Percentiles rank a stretch among this genome's conserved stretches.
phyloP scores from a whole-genome alignment of 2,113 vertebrate genomes.

The Carassius auratus region DNA sequence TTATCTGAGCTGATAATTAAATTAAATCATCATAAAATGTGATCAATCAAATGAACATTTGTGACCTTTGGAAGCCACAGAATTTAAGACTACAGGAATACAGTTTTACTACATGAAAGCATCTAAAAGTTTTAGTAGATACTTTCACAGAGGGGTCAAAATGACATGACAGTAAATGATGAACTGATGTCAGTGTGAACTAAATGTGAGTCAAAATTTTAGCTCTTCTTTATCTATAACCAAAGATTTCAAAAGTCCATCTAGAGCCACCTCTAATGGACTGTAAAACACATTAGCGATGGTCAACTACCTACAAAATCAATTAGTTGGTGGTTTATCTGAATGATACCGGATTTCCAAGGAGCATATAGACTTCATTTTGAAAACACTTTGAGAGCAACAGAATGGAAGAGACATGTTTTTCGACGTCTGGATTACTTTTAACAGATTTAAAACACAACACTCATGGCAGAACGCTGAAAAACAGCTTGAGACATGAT shows the following conservation, averaged over 20 bases:
- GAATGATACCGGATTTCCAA: not conserved
- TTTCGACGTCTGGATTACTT: not conserved
- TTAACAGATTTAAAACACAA: not conserved
- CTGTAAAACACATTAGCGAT: not conserved
- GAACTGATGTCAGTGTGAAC: not conserved
- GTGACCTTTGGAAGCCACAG: not conserved
- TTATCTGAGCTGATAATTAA: not conserved
- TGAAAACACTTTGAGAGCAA: not conserved
- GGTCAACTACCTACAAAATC: not conserved
- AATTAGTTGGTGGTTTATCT: not conserved
- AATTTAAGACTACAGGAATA: not conserved
- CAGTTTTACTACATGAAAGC: not conserved
- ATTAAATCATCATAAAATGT: not conserved
- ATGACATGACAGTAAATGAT: not conserved
- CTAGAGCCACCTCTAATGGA: not conserved
- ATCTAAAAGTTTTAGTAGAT: too few species aligned
- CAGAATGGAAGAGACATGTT: not conserved
- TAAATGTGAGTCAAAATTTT: not conserved
- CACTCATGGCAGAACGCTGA: not conserved
- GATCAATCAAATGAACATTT: not conserved
- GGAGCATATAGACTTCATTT: not conserved
- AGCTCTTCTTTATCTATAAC: not conserved
- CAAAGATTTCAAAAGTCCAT: not conserved
- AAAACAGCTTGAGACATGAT: slow-evolving; percentile 22
- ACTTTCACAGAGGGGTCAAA: not conserved